Evolutionary conservation across 2,888 invertebrate genomes (phyloP).

Genomic region (Agelastica alni): DNA sequence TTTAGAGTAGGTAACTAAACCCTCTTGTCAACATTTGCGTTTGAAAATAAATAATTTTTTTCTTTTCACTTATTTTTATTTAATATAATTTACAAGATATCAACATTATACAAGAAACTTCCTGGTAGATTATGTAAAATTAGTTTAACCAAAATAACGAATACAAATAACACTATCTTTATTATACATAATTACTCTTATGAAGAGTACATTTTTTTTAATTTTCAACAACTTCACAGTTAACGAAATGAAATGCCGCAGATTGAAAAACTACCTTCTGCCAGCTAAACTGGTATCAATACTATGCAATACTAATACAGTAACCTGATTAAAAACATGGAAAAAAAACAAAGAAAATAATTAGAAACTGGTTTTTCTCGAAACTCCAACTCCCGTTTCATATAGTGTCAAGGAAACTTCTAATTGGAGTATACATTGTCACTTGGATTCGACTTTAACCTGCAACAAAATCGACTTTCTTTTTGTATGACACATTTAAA

Average conservation of each 20-base stretch:
- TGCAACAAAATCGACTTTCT: too few species aligned
- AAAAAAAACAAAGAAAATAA: slow-evolving; percentile 22
- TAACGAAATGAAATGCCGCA: slow-evolving; percentile 32
- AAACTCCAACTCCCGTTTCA: slow-evolving; percentile 23
- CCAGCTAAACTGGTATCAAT: slow-evolving; percentile 24
- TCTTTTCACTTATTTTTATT: slow-evolving; percentile 36
- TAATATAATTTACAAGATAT: slow-evolving; percentile 41
- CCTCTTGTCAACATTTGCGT: slow-evolving; percentile 41
- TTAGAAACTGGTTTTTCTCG: slow-evolving; percentile 23
- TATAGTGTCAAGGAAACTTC: slow-evolving; percentile 25
- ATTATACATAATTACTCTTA: slow-evolving; percentile 44
- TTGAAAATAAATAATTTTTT: slow-evolving; percentile 45
- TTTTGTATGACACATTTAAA: too few species aligned
- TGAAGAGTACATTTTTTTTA: slow-evolving; percentile 42
- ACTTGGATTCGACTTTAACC: slow-evolving; percentile 26
- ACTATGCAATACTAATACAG: slow-evolving; percentile 23
- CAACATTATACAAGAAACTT: slow-evolving; percentile 34
- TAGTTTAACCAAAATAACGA: slow-evolving; percentile 37
- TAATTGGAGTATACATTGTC: slow-evolving; percentile 21
- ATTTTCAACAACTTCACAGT: slow-evolving; percentile 39
- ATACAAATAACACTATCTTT: slow-evolving; percentile 37
- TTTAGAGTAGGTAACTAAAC: slow-evolving; percentile 39
- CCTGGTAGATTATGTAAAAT: slow-evolving; percentile 33
- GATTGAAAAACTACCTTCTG: slow-evolving; percentile 23
- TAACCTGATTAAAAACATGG: slow-evolving; percentile 21